A percentile compares a stretch with the other conserved stretches of the same genome.
Evolutionary conservation across 1,140 invertebrate species (phyloP).

Genomic region (Drosophila repletoides): DNA sequence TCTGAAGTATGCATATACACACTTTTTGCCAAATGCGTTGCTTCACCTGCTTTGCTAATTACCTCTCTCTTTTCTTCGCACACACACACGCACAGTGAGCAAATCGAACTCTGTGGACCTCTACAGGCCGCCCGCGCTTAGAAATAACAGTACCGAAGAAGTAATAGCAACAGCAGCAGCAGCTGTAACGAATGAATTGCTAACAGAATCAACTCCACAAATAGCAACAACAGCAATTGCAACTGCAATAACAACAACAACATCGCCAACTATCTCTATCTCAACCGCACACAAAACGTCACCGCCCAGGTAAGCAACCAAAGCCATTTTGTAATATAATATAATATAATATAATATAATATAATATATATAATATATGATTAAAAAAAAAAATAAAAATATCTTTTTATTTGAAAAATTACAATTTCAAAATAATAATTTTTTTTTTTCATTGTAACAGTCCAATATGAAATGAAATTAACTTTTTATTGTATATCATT

Average conservation of each 20-base stretch:
- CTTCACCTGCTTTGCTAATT: constrained; percentile 55
- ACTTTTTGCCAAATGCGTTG: constrained; percentile 61
- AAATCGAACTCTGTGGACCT: constrained; percentile 80
- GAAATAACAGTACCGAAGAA: constrained; percentile 62
- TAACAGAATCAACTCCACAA: constrained; percentile 9
- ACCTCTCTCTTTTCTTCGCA: neutral
- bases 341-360: too few species aligned
- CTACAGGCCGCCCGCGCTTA: constrained; percentile 74
- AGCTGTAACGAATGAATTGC: constrained; percentile 37
- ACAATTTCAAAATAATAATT: neutral
- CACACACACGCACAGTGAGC: constrained; percentile 67
- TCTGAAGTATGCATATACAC: neutral
- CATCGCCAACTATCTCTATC: constrained; percentile 48
- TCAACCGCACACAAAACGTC: constrained; percentile 39
- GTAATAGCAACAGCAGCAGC: constrained; percentile 27
- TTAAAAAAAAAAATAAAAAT: neutral
- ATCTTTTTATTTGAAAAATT: neutral
- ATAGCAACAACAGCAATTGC: constrained; percentile 38
- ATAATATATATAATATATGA: too few species aligned
- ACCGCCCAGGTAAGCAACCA: constrained; percentile 43
- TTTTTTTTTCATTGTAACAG: neutral
- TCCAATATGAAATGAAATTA: neutral
- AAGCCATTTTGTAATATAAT: too few species aligned
- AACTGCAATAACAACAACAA: constrained; percentile 25
- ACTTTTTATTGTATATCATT: neutral